Evolutionary conservation across 2,888 invertebrate genomes (phyloP), one percentile per base, ranked within the genome.

Genomic region (Pardosa pseudoannulata): DNA sequence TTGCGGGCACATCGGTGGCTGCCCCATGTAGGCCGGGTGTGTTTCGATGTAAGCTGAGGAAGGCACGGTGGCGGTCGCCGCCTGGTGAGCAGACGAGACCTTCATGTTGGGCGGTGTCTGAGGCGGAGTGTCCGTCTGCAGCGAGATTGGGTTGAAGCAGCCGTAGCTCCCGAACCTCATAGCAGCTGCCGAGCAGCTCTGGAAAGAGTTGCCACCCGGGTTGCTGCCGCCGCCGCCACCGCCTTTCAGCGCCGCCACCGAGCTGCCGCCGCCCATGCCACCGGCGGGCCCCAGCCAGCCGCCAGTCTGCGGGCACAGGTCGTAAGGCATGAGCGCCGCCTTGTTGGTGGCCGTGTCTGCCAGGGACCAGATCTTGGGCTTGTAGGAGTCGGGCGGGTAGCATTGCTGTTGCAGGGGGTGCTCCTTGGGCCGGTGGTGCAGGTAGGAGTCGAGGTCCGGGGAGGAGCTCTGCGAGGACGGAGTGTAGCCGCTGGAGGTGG

Each of bases 71-170:
- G 70, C 46, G 7, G 41, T 27, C 28, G 46, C 68, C 23, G 46
- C 56, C n/a, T 68, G 67, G 36, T 56, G 56, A 28, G 29, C 23
- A 13, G 70, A 23, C 1, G 41, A 32, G 64, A 86, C 79, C 92
- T 97, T 97, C 96, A 97, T 96, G 93, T 96, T 97, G 92, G 97
- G 97, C 89, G 97, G 97, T 89, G 97, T 97, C 93, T 97, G 97
- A 41, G 97, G 97, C 90, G 97, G 97, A 89, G 97, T 97, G 93
- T 97, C 97, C 90, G 96, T 94, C 91, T 93, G 95, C 31, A 95
- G 78, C 39, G 29, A 67, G 29, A 75, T 71, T n/a, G 86, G 86
- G 28, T 68, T 79, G 78, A 79, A 79, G 56, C 85, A 78, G 31
- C 50, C 68, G 36, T 70, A 70, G 23, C 32, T 56, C 0, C 74